Evolutionary conservation across 2,797 vertebrate genomes (phyloP).

Genomic region (Microcaecilia unicolor): DNA sequence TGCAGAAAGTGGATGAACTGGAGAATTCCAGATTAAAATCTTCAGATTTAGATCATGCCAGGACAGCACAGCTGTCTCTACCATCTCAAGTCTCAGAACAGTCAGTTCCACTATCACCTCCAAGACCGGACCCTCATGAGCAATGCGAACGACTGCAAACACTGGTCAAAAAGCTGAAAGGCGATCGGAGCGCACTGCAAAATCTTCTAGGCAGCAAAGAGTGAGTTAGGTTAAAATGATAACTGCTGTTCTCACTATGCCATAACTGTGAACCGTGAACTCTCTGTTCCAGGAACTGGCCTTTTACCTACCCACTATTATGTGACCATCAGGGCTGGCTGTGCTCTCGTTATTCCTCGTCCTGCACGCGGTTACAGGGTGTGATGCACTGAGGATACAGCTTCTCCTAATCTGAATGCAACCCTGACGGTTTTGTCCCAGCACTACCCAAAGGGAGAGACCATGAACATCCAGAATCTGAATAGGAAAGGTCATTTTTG

Average conservation of each 20-base stretch:
- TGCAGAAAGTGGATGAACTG: constrained; percentile 37
- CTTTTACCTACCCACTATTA: too few species aligned
- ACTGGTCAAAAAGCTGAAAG: constrained; percentile 46
- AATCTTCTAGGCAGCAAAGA: constrained; percentile 54
- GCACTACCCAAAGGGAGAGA: too few species aligned
- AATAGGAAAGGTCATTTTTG: too few species aligned
- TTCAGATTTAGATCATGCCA: constrained; percentile 1
- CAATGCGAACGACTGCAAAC: constrained; percentile 43
- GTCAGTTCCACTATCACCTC: constrained; percentile 6
- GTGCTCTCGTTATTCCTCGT: too few species aligned
- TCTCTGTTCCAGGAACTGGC: too few species aligned
- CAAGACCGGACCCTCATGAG: constrained; percentile 9
- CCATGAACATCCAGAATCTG: too few species aligned
- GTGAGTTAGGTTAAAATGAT: constrained; percentile 54
- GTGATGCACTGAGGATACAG: too few species aligned
- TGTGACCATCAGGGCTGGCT: too few species aligned
- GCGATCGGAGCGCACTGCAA: constrained; percentile 54
- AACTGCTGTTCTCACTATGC: neutral
- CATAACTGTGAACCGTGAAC: too few species aligned
- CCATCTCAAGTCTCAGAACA: constrained; percentile 29
- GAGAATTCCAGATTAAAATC: constrained; percentile 18
- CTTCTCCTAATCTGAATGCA: too few species aligned
- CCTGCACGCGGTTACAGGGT: too few species aligned
- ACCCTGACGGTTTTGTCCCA: too few species aligned
- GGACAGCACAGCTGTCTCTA: neutral